Evolutionary conservation across 2,797 vertebrate species (phyloP), one percentile per base, ranked within the genome.

Genomic region (Enteromius unitaeniatus): DNA sequence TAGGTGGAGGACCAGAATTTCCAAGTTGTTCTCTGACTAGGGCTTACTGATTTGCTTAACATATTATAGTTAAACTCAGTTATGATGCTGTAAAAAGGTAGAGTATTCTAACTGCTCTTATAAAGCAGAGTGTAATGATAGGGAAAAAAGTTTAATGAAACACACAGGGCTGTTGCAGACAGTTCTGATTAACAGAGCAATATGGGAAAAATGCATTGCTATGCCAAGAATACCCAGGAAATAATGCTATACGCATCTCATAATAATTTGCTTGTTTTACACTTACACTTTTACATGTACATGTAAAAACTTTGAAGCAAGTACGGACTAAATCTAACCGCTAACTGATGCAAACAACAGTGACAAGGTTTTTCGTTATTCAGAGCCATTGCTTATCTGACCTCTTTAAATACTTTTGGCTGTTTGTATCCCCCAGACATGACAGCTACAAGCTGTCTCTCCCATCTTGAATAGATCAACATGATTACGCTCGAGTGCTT

Each of bases 301-400:
- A 42, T 42, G 75, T 45, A 72, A 31, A 19, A 73, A 37, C 9
- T 26, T 10, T 1, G 2, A 55, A 64, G 45, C n/a, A 60, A 3
- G 6, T 19, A 23, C 4, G 15, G 73, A 81, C 13, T 23, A 37
- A 62, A 60, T 28, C 19, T 14, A 45, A 49, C 28, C 4, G 4
- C 7, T 34, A 42, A 65, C n/a, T 42, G 9, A n/a, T 60, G 65
- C 70, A 67, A 75, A 67, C 45, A 65, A 65, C 45, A 65, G 60
- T 60, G 19, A 23, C 69, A 81, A 60, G 26, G 47, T 34, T 72
- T 70, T 72, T 60, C 58, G 15, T 80, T 6, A 1, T 53, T 80
- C n/a, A 37, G 64, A 86, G 82, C 79, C 42, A n/a, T 78, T 82
- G 79, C 82, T 84, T 60, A 28, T 75, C 79, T 82, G 60, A 64